Evolutionary conservation across 1,140 invertebrate genomes (phyloP).

Genomic region (Drosophila varians): DNA sequence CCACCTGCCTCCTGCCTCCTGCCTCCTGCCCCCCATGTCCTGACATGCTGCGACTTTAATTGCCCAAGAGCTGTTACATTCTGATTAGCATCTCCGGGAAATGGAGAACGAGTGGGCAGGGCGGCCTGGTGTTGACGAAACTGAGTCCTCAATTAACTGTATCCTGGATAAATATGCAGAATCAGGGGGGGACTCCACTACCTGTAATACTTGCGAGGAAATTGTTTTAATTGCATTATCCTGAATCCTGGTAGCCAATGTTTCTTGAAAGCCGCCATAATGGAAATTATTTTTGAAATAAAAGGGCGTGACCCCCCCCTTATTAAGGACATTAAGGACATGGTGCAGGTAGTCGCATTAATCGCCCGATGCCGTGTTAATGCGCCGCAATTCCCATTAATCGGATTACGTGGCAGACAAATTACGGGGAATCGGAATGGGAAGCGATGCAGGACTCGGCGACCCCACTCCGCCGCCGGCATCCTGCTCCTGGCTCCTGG

Average conservation of each 20-base stretch:
- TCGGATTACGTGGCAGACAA: neutral
- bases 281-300: too few relatives aligned
- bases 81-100: constrained; percentile 49
- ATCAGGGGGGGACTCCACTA: too few relatives aligned
- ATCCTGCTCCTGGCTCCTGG: neutral
- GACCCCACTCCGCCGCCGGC: too few relatives aligned
- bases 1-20: neutral
- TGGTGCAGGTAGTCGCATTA: neutral
- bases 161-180: neutral
- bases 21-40: too few relatives aligned
- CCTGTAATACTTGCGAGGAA: neutral
- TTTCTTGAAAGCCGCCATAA: too few relatives aligned
- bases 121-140: neutral
- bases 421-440: neutral
- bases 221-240: too few relatives aligned
- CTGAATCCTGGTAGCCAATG: too few relatives aligned
- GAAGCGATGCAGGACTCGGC: neutral
- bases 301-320: neutral
- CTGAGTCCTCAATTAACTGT: neutral
- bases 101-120: neutral
- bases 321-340: neutral
- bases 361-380: neutral
- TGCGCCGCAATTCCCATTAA: constrained; percentile 1
- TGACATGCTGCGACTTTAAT: constrained; percentile 51
- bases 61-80: constrained; percentile 49